These are phyloP conservation scores for Archocentrus centrarchus DNA, from an alignment of 2,113 vertebrate species.

Conservation along the genomic window DNA sequence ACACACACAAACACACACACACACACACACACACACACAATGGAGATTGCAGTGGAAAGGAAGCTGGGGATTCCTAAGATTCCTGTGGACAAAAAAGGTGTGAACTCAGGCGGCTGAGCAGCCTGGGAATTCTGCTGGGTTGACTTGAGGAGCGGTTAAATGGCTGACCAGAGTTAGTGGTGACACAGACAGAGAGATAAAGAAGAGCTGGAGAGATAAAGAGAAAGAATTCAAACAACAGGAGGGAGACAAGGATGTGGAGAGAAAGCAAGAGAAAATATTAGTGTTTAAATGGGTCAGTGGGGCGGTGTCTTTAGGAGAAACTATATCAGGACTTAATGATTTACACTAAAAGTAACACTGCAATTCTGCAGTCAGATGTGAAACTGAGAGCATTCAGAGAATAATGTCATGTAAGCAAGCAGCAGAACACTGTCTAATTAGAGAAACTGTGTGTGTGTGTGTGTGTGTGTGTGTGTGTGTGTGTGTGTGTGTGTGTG, in stretches of 20 bases:
- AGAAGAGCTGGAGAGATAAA: conserved; percentile 25
- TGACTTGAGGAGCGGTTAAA: conserved; percentile 53
- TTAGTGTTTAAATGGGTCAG: neutral
- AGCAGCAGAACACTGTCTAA: neutral
- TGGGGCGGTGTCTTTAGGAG: neutral
- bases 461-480: neutral
- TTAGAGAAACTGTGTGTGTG: neutral
- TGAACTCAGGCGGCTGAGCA: conserved; percentile 72
- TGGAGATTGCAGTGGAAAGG: conserved; percentile 70
- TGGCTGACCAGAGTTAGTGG: conserved; percentile 50
- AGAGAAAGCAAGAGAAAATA: neutral
- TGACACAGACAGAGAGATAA: conserved; percentile 31
- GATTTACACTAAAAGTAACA: neutral
- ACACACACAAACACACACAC: conserved; percentile 28
- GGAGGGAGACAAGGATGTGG: neutral
- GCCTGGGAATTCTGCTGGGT: conserved; percentile 69
- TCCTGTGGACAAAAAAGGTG: conserved; percentile 82
- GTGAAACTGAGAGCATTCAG: neutral
- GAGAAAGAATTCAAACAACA: conserved; percentile 31
- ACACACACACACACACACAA: conserved; percentile 58
- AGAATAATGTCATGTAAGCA: neutral
- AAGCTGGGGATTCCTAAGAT: conserved; percentile 80
- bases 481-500: too few species aligned
- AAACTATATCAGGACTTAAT: neutral
- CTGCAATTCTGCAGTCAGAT: neutral